A percentile compares a stretch with the other conserved stretches of the same genome.
Evolutionary conservation across 2,797 vertebrate genomes (phyloP).

Genomic region (Pristis pectinata): DNA sequence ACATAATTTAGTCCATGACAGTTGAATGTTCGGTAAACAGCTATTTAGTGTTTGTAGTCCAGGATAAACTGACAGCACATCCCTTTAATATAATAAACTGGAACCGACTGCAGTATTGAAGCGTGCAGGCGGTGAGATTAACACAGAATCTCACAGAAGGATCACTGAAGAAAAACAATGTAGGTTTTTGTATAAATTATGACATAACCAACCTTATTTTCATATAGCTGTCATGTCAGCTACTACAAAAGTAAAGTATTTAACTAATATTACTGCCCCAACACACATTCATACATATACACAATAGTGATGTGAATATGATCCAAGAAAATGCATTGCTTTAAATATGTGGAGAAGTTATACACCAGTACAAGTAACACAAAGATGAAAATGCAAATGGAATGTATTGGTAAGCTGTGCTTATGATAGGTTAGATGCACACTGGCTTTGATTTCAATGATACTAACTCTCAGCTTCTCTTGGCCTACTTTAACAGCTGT

Average conservation of each 20-base stretch:
- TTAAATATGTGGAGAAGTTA: background rate
- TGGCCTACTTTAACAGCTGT: background rate
- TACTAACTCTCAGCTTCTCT: background rate
- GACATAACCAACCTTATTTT: background rate
- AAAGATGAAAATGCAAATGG: conserved; percentile 11
- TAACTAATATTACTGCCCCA: background rate
- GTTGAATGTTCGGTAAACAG: background rate
- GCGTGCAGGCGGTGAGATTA: too few species aligned
- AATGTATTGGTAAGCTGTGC: conserved; percentile 34
- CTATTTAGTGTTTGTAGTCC: background rate
- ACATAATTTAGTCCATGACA: background rate
- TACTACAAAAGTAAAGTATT: background rate
- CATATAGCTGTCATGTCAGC: background rate
- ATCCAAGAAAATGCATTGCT: too few species aligned
- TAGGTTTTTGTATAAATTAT: background rate
- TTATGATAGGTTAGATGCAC: background rate
- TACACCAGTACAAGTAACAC: background rate
- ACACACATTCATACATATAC: too few species aligned
- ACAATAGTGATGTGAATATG: background rate
- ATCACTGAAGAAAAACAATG: background rate
- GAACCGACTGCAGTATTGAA: background rate
- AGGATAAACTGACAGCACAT: background rate
- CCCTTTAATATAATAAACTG: background rate
- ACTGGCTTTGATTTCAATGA: background rate
- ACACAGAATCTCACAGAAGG: too few species aligned